A percentile compares a stretch with the other conserved stretches of the same genome.
These are phyloP conservation scores for Pandemis heparana DNA, from an alignment of 2,888 invertebrate species.

Conservation along the genomic window DNA sequence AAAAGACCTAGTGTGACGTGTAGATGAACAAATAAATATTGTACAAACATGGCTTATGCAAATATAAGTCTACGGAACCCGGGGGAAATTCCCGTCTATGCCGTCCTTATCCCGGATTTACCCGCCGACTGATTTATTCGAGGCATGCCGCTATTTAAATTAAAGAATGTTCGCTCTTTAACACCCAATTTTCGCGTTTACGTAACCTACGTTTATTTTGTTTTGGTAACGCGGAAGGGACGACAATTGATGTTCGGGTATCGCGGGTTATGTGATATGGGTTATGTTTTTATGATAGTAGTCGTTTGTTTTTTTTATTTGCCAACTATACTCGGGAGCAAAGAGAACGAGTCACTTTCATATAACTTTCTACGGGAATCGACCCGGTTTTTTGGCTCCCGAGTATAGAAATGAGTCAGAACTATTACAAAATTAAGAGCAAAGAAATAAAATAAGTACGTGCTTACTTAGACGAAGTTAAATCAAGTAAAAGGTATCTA, in stretches of 20 bases:
- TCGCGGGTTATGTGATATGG: not conserved
- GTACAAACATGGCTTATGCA: constrained; percentile 8
- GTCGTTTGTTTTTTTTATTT: too few relatives aligned
- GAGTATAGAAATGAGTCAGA: too few relatives aligned
- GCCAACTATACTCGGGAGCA: too few relatives aligned
- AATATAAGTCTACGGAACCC: constrained; percentile 25
- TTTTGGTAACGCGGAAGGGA: constrained; percentile 17
- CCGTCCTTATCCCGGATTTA: constrained; percentile 8
- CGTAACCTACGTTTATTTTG: constrained; percentile 36
- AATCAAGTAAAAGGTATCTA: too few relatives aligned
- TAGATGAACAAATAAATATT: not conserved
- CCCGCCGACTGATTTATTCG: constrained; percentile 57
- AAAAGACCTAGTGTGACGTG: not conserved
- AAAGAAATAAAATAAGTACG: too few relatives aligned
- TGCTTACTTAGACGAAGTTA: too few relatives aligned
- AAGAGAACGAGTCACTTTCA: too few relatives aligned
- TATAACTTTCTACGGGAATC: too few relatives aligned
- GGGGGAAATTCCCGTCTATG: constrained; percentile 19
- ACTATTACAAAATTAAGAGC: too few relatives aligned
- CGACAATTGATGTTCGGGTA: not conserved
- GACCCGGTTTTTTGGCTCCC: too few relatives aligned
- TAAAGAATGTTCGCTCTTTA: constrained; percentile 52
- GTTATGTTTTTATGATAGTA: not conserved
- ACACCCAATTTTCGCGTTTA: constrained; percentile 44
- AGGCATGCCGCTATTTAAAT: constrained; percentile 58